Conservation (phyloP, 1,140 invertebrate genomes). For the Bombus terrestris region DNA sequence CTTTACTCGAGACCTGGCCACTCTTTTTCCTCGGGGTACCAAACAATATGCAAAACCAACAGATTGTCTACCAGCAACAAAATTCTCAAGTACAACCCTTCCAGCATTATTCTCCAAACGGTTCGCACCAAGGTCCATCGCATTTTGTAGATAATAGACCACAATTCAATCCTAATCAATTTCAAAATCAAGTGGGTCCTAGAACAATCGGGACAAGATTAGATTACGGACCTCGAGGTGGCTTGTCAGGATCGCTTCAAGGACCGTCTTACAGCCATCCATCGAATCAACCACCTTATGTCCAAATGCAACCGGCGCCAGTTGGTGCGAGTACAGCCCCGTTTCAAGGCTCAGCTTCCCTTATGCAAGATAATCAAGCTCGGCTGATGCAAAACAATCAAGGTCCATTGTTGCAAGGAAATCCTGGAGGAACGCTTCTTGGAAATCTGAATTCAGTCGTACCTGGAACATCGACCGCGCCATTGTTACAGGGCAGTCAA, state of each 20-base stretch:
- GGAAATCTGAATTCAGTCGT: constrained; percentile 59
- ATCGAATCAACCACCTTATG: constrained; percentile 67
- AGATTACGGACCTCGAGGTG: constrained; percentile 67
- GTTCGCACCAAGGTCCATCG: constrained; percentile 61
- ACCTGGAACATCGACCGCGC: constrained; percentile 33
- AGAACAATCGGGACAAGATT: constrained; percentile 60
- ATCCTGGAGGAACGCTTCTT: constrained; percentile 60
- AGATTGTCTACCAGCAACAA: constrained; percentile 69
- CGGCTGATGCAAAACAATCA: constrained; percentile 64
- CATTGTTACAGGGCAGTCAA: constrained; percentile 65
- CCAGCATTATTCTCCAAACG: constrained; percentile 60
- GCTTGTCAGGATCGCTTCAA: constrained; percentile 42
- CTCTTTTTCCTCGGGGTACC: constrained; percentile 69
- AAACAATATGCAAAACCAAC: constrained; percentile 67
- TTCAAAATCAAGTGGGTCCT: constrained; percentile 52
- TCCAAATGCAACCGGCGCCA: constrained; percentile 54
- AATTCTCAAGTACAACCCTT: constrained; percentile 63
- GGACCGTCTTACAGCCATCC: constrained; percentile 68
- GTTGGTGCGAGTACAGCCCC: constrained; percentile 8
- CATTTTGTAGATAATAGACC: constrained; percentile 65
- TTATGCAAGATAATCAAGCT: constrained; percentile 54
- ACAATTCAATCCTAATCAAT: constrained; percentile 69
- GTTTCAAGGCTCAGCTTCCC: constrained; percentile 46
- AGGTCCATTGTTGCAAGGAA: constrained; percentile 66
- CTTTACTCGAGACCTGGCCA: constrained; percentile 71